phyloP scores from a whole-genome alignment of 2,113 vertebrate genomes.

The Formicarius rufipectus region DNA sequence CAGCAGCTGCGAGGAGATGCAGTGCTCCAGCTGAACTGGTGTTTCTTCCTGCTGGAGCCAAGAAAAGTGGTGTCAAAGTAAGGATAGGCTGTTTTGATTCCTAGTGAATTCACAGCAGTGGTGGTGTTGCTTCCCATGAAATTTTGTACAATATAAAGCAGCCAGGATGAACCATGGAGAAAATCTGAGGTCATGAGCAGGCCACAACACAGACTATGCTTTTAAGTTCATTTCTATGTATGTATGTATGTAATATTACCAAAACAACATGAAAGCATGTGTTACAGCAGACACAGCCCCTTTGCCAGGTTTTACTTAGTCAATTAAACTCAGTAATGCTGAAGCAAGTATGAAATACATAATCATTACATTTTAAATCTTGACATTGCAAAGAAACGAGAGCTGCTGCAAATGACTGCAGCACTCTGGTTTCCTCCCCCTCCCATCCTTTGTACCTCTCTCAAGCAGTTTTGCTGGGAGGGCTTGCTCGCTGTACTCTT shows the following conservation, averaged over 20 bases:
- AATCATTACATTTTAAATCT: background rate
- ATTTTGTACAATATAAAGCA: background rate
- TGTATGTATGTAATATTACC: background rate
- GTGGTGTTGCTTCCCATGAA: background rate
- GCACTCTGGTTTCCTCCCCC: background rate
- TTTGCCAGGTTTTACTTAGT: background rate
- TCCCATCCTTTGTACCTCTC: slow-evolving; percentile 6
- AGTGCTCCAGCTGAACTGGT: background rate
- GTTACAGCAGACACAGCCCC: background rate
- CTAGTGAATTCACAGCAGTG: background rate
- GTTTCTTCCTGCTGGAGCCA: background rate
- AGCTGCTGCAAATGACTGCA: background rate
- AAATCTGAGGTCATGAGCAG: background rate
- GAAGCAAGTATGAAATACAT: background rate
- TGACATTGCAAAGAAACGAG: background rate
- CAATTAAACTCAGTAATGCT: background rate
- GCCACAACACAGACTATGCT: background rate
- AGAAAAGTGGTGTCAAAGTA: background rate
- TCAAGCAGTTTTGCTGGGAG: slow-evolving; percentile 12
- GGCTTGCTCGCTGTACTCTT: background rate
- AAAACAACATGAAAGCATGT: background rate
- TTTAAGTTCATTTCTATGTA: background rate
- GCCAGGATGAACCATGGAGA: background rate
- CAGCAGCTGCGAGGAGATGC: background rate
- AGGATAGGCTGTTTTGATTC: background rate